Evolutionary conservation across 1,140 invertebrate species (phyloP).

Genomic region (Hyphantria cunea): DNA sequence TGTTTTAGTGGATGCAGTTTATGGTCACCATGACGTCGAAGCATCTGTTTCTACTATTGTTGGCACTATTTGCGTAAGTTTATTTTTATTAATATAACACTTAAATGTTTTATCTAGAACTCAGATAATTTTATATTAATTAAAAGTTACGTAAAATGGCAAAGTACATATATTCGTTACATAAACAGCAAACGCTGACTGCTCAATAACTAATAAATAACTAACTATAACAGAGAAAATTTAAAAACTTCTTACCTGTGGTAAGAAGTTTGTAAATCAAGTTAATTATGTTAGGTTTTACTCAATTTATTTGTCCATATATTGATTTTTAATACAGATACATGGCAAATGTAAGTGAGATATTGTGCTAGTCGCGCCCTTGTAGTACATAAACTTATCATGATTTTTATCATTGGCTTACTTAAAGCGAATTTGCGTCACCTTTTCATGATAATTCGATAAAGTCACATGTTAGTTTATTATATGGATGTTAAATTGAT

Average conservation of each 20-base stretch:
- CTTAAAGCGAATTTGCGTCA: slow-evolving; percentile 67
- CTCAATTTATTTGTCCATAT: too few relatives aligned
- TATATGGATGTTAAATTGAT: slow-evolving; percentile 39
- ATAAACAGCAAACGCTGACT: not conserved
- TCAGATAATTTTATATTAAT: too few relatives aligned
- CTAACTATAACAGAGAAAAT: too few relatives aligned
- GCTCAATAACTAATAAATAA: too few relatives aligned
- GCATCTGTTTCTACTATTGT: slow-evolving; percentile 49
- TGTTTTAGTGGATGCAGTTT: slow-evolving; percentile 36
- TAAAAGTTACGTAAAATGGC: too few relatives aligned
- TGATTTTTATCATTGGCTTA: slow-evolving; percentile 68
- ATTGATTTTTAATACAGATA: too few relatives aligned
- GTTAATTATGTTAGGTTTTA: too few relatives aligned
- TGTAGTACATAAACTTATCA: slow-evolving; percentile 59
- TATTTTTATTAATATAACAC: slow-evolving; percentile 24
- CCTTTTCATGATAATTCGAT: slow-evolving; percentile 62
- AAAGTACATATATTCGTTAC: not conserved
- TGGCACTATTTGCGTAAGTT: slow-evolving; percentile 63
- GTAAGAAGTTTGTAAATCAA: too few relatives aligned
- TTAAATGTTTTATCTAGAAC: too few relatives aligned
- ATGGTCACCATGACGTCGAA: slow-evolving; percentile 59
- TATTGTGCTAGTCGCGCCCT: slow-evolving; percentile 54
- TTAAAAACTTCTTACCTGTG: too few relatives aligned
- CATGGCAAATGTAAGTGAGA: not conserved
- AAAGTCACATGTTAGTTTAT: slow-evolving; percentile 55